Conservation (phyloP, 1,140 invertebrate genomes). For the Drosophila pseudoobscura region DNA sequence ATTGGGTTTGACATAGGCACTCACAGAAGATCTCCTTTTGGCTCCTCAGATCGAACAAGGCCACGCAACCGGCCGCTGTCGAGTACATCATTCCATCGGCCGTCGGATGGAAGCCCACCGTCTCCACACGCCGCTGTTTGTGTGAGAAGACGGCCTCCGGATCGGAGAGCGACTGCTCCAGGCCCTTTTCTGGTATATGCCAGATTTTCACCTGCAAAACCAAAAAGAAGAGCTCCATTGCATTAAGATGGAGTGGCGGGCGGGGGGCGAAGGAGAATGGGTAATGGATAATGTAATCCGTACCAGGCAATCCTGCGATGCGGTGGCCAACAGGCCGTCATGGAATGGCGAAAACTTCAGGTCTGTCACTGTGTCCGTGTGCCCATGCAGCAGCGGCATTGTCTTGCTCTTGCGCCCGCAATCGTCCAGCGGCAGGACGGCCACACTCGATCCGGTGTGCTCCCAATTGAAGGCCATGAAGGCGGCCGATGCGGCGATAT, state of each 20-base stretch:
- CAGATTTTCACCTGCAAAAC: slow-evolving; percentile 88
- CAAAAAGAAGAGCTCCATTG: neutral
- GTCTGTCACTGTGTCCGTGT: slow-evolving; percentile 96
- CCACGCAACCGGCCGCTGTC: slow-evolving; percentile 90
- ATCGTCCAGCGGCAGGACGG: slow-evolving; percentile 92
- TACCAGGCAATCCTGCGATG: slow-evolving; percentile 94
- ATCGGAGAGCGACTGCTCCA: slow-evolving; percentile 91
- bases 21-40: slow-evolving; percentile 92
- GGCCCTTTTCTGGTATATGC: slow-evolving; percentile 91
- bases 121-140: slow-evolving; percentile 92
- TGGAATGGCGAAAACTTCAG: slow-evolving; percentile 97
- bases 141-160: slow-evolving; percentile 92
- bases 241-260: too few relatives aligned
- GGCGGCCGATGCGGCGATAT: slow-evolving; percentile 94
- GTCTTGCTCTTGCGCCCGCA: slow-evolving; percentile 93
- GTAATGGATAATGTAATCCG: neutral
- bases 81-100: slow-evolving; percentile 93
- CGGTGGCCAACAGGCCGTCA: slow-evolving; percentile 94
- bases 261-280: too few relatives aligned
- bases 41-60: slow-evolving; percentile 93
- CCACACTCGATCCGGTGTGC: slow-evolving; percentile 92
- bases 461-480: slow-evolving; percentile 98
- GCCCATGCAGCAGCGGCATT: slow-evolving; percentile 92
- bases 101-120: slow-evolving; percentile 93
- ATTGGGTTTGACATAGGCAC: slow-evolving; percentile 33